phyloP scores from a whole-genome alignment of 1,140 invertebrate genomes.

The Plutomurus gul region DNA sequence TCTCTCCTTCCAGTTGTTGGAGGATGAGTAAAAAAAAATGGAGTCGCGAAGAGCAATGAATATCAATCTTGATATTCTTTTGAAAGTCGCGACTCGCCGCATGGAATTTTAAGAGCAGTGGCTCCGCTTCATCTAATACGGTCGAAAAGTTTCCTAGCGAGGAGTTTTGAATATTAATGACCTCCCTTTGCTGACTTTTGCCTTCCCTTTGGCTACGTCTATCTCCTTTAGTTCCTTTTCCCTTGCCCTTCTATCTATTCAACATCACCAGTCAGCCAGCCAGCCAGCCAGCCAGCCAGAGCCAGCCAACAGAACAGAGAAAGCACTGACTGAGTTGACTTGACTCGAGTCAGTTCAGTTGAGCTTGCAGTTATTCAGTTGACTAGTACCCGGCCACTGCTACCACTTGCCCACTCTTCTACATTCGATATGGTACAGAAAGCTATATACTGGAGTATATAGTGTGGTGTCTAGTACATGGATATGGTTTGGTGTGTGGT shows the following conservation, averaged over 20 bases:
- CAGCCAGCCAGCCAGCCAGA: no score
- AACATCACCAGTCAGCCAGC: no score
- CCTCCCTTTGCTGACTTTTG: slow-evolving; percentile 29
- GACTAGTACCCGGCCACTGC: background rate
- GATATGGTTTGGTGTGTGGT: no score
- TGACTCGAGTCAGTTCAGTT: background rate
- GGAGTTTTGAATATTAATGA: slow-evolving; percentile 53
- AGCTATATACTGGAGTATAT: background rate
- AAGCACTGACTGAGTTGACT: background rate
- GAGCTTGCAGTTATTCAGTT: background rate
- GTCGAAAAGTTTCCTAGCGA: slow-evolving; percentile 45
- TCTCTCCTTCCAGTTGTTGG: background rate
- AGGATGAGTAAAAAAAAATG: slow-evolving; percentile 38
- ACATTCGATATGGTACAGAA: background rate
- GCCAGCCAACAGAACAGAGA: background rate
- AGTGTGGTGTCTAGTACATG: no score
- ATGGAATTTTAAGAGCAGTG: slow-evolving; percentile 52
- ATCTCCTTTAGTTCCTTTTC: slow-evolving; percentile 11
- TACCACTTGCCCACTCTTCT: background rate
- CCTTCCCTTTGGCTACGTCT: slow-evolving; percentile 12
- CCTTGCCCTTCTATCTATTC: slow-evolving; percentile 15
- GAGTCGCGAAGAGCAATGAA: slow-evolving; percentile 50
- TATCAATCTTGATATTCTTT: slow-evolving; percentile 54
- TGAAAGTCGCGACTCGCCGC: slow-evolving; percentile 51
- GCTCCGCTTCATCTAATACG: slow-evolving; percentile 45